Percentiles rank a stretch among this genome's conserved stretches.
phyloP scores from a whole-genome alignment of 2,888 invertebrate genomes.

The Acrocyrtus sp. region DNA sequence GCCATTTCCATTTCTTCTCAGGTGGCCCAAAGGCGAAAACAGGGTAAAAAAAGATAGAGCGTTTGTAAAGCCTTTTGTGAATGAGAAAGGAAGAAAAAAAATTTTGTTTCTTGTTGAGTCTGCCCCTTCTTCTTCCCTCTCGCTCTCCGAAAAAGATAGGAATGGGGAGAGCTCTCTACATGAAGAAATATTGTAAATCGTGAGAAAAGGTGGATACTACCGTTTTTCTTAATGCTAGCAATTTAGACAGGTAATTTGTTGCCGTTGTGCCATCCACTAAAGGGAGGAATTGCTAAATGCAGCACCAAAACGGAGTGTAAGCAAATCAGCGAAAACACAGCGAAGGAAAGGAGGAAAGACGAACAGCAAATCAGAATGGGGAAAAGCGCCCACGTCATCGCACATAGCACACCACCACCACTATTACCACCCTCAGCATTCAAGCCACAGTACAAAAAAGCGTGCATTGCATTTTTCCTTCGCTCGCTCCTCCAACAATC shows the following conservation, averaged over 20 bases:
- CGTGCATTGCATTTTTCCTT: too few relatives aligned
- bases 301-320: too few relatives aligned
- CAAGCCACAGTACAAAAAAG: too few relatives aligned
- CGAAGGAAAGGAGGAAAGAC: constrained; percentile 9
- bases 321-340: constrained; percentile 13
- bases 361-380: constrained; percentile 28
- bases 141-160: background rate
- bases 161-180: background rate
- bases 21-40: constrained; percentile 18
- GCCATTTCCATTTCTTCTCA: constrained; percentile 17
- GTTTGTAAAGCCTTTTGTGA: too few relatives aligned
- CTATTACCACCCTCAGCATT: too few relatives aligned
- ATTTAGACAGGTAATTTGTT: constrained; percentile 10
- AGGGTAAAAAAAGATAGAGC: background rate
- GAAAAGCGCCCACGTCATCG: too few relatives aligned
- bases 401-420: too few relatives aligned
- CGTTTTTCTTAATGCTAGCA: too few relatives aligned
- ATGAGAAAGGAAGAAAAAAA: too few relatives aligned
- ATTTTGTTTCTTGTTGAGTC: background rate
- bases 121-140: background rate
- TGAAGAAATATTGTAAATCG: constrained; percentile 23
- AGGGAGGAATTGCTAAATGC: too few relatives aligned
- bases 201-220: constrained; percentile 31
- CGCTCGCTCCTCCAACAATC: too few relatives aligned
- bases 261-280: too few relatives aligned